A percentile compares a stretch with the other conserved stretches of the same genome.
These are phyloP conservation scores for Diaperis boleti DNA, from an alignment of 2,888 invertebrate species.

Conservation along the genomic window DNA sequence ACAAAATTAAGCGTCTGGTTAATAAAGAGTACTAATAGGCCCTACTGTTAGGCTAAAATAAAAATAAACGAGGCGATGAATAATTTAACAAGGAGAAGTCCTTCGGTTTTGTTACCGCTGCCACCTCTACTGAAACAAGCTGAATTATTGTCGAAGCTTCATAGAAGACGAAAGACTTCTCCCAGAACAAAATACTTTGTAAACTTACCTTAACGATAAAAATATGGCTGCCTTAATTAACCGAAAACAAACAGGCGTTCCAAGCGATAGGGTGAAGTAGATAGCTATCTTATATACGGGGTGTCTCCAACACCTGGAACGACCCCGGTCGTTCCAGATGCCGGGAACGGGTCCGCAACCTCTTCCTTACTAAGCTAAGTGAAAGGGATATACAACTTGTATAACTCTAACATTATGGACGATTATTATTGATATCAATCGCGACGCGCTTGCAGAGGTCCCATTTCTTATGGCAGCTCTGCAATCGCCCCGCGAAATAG, in stretches of 20 bases:
- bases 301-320: conserved; percentile 6
- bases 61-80: conserved; percentile 13
- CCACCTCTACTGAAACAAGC: conserved; percentile 34
- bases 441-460: conserved; percentile 26
- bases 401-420: conserved; percentile 64
- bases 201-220: conserved; percentile 17
- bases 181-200: background rate
- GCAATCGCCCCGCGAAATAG: conserved; percentile 27
- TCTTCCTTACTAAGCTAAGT: conserved; percentile 55
- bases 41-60: conserved; percentile 29
- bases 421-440: conserved; percentile 64
- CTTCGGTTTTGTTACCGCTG: conserved; percentile 18
- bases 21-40: conserved; percentile 31
- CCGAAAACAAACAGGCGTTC: conserved; percentile 37
- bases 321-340: background rate
- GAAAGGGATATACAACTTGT: conserved; percentile 53
- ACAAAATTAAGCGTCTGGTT: conserved; percentile 38
- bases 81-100: conserved; percentile 32
- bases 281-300: conserved; percentile 32
- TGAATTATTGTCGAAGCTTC: conserved; percentile 37
- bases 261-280: conserved; percentile 35
- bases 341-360: background rate
- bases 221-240: conserved; percentile 40
- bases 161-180: conserved; percentile 27
- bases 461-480: conserved; percentile 9